Evolutionary conservation across 1,140 invertebrate species (phyloP).

Genomic region (Dendrolimus kikuchii): DNA sequence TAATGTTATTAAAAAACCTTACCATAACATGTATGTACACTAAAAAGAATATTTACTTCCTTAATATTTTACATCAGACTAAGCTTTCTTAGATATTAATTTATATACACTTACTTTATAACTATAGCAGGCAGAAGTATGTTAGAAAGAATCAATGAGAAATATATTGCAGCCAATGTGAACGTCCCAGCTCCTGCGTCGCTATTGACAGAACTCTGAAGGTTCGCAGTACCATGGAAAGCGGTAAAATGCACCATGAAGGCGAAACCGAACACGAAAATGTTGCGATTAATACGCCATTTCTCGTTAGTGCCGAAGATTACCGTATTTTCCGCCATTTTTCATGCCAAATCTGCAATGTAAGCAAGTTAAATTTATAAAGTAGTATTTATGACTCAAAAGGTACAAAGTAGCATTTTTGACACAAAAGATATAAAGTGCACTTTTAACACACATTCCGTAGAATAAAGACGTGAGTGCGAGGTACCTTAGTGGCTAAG

Average conservation of each 20-base stretch:
- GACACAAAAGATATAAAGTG: no score
- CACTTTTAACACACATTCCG: neutral
- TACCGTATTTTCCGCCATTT: constrained; percentile 34
- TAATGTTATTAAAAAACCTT: no score
- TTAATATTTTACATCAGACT: no score
- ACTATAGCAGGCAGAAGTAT: constrained; percentile 84
- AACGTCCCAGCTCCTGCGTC: constrained; percentile 80
- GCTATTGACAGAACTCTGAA: constrained; percentile 83
- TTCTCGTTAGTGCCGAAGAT: constrained; percentile 70
- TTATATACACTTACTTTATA: constrained; percentile 75
- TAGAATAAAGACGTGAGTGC: no score
- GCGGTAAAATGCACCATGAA: constrained; percentile 90
- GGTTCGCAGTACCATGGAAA: constrained; percentile 85
- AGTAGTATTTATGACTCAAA: no score
- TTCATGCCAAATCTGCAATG: constrained; percentile 6
- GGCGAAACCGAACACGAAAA: constrained; percentile 81
- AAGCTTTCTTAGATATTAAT: neutral
- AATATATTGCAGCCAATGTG: constrained; percentile 84
- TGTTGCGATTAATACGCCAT: constrained; percentile 81
- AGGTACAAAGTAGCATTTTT: neutral
- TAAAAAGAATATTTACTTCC: no score
- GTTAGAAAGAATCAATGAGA: constrained; percentile 85
- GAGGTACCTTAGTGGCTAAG: no score
- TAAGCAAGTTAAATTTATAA: no score
- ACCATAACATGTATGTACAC: no score